These are phyloP conservation scores for Rhimphoctona megacephalus DNA, from an alignment of 2,888 invertebrate genomes.

Conservation along the genomic window DNA sequence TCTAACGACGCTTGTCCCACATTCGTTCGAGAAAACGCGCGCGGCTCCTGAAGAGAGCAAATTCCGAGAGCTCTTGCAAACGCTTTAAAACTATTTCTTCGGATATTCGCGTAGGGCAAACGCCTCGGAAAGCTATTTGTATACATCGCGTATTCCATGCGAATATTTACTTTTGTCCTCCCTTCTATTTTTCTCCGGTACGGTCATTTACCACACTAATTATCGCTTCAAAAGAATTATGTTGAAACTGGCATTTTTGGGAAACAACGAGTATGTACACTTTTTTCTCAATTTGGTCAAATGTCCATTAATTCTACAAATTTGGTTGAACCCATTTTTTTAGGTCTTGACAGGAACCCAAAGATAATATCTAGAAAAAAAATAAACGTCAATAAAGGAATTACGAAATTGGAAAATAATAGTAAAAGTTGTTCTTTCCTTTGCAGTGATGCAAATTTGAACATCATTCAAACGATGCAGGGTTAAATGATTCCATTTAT, in stretches of 20 bases:
- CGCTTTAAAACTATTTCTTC: constrained; percentile 48
- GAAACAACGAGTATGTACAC: neutral
- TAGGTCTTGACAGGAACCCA: neutral
- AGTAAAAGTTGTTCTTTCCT: neutral
- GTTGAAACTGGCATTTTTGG: neutral
- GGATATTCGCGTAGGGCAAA: constrained; percentile 44
- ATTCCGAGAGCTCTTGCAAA: constrained; percentile 47
- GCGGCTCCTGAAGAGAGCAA: constrained; percentile 21
- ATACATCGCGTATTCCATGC: constrained; percentile 32
- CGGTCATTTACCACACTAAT: neutral
- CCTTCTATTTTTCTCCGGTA: neutral
- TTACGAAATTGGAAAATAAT: neutral
- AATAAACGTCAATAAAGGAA: too few species aligned
- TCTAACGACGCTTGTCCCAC: constrained; percentile 58
- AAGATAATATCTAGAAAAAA: too few species aligned
- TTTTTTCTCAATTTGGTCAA: neutral
- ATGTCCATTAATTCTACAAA: neutral
- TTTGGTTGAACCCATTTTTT: neutral
- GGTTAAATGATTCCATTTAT: neutral
- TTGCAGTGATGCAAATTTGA: too few species aligned
- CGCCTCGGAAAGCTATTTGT: constrained; percentile 18
- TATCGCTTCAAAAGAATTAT: neutral
- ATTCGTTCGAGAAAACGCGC: constrained; percentile 46
- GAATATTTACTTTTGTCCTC: neutral
- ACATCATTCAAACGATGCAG: neutral